Evolutionary conservation across 2,888 invertebrate genomes (phyloP), one percentile per base, ranked within the genome.

Genomic region (Congeria kusceri): DNA sequence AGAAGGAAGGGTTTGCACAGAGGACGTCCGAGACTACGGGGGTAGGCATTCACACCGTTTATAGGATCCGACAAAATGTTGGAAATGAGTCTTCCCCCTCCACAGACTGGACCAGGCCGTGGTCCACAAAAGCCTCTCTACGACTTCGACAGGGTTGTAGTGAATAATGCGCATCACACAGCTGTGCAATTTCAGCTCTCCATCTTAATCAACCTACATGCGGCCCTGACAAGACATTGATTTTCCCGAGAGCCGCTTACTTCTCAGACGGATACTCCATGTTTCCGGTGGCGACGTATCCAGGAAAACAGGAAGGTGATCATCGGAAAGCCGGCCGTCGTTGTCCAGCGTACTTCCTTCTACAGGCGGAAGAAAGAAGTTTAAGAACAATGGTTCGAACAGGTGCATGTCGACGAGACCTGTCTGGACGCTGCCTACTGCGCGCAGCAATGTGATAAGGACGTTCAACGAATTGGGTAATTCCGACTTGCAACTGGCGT

Each of bases 381-480:
- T 4, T 32, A 66, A 63, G 63, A 70, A 3, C 46, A 13, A 1
- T 66, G 67, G 5, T 44, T 39, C 3, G n/a, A 58, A 13, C 25
- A 77, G 15, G 68, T 77, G 0, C 70, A 70, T 47, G 59, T 77
- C 1, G 74, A 77, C 32, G 76, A 80, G 28, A 75, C 68, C 0
- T 76, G 68, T 69, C 57, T 80, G 0, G 80, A 76, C 53, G 67
- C 77, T 7, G 39, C 68, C 0, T 77, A 74, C 32, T 53, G 62
- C 0, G 46, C 57, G 9, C 70, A 77, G 23, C 15, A 15, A 61
- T 81, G 81, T 27, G 74, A 74, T 74, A 81, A 25, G 56, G 29
- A 25, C 47, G 32, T 11, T 27, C 28, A 32, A 32, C 9, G 32
- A 9, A 32, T 32, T 4, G 9, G 4, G 9, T 32, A 9, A 32